phyloP scores from a whole-genome alignment of 2,797 vertebrate genomes.

The Staurois parvus region DNA sequence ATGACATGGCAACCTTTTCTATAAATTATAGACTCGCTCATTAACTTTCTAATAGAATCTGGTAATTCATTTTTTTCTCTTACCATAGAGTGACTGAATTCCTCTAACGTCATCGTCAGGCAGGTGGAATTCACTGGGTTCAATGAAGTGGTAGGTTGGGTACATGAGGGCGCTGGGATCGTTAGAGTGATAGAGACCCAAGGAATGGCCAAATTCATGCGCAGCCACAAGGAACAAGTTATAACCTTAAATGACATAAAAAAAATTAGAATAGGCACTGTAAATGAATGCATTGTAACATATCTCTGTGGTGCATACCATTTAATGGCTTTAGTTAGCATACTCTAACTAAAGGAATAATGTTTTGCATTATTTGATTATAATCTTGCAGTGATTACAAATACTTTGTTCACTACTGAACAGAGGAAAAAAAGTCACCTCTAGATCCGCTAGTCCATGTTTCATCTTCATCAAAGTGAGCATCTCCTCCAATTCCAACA shows the following conservation, averaged over 20 bases:
- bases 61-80: slow-evolving; percentile 37
- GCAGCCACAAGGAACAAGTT: slow-evolving; percentile 90
- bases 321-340: too few relatives aligned
- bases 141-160: slow-evolving; percentile 82
- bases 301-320: too few relatives aligned
- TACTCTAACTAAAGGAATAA: not conserved
- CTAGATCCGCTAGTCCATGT: slow-evolving; percentile 77
- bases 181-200: slow-evolving; percentile 89
- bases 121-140: slow-evolving; percentile 78
- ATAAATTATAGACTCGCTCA: not conserved
- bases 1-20: not conserved
- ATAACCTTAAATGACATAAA: slow-evolving; percentile 77
- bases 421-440: slow-evolving; percentile 66
- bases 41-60: not conserved
- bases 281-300: not conserved
- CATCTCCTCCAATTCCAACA: slow-evolving; percentile 81
- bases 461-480: slow-evolving; percentile 92
- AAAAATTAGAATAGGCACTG: not conserved
- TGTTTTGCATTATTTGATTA: too few relatives aligned
- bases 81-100: slow-evolving; percentile 94
- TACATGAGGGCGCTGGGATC: slow-evolving; percentile 92
- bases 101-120: slow-evolving; percentile 90
- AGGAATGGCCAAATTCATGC: slow-evolving; percentile 93
- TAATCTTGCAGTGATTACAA: too few relatives aligned
- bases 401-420: too few relatives aligned